These are phyloP conservation scores for Protula sp. DNA, from an alignment of 2,888 invertebrate species.

Conservation along the genomic window DNA sequence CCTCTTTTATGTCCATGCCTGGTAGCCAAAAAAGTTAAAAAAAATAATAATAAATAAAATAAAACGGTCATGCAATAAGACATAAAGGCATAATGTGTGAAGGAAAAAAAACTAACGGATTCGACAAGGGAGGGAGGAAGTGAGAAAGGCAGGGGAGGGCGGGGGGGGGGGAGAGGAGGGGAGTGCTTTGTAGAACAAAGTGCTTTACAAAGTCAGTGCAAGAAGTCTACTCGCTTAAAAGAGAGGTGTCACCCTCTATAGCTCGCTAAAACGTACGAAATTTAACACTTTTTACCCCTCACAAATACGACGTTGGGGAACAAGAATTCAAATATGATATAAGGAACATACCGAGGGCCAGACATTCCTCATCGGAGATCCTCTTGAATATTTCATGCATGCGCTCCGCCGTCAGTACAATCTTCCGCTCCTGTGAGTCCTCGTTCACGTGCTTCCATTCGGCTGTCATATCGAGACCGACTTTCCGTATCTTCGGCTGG, in stretches of 20 bases:
- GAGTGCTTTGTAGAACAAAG: too few relatives aligned
- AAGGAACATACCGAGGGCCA: constrained; percentile 63
- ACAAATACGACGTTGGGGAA: too few relatives aligned
- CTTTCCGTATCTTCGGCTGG: constrained; percentile 85
- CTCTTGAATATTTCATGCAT: constrained; percentile 94
- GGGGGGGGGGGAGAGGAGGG: too few relatives aligned
- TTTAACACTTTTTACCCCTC: too few relatives aligned
- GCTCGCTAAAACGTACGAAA: too few relatives aligned
- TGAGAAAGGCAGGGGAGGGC: too few relatives aligned
- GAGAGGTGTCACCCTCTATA: too few relatives aligned
- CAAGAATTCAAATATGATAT: too few relatives aligned
- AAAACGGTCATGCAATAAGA: not conserved
- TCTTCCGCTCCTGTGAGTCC: constrained; percentile 88
- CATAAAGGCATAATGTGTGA: not conserved
- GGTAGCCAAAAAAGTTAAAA: not conserved
- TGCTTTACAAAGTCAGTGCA: too few relatives aligned
- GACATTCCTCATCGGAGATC: constrained; percentile 83
- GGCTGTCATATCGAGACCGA: constrained; percentile 87
- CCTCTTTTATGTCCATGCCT: constrained; percentile 84
- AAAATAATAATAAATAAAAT: not conserved
- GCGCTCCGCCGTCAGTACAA: constrained; percentile 85
- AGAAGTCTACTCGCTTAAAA: too few relatives aligned
- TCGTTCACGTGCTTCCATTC: constrained; percentile 98
- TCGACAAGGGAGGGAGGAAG: too few relatives aligned
- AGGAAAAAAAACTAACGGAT: too few relatives aligned